Evolutionary conservation across 2,888 invertebrate species (phyloP).

Genomic region (Minunthozetes semirufus): DNA sequence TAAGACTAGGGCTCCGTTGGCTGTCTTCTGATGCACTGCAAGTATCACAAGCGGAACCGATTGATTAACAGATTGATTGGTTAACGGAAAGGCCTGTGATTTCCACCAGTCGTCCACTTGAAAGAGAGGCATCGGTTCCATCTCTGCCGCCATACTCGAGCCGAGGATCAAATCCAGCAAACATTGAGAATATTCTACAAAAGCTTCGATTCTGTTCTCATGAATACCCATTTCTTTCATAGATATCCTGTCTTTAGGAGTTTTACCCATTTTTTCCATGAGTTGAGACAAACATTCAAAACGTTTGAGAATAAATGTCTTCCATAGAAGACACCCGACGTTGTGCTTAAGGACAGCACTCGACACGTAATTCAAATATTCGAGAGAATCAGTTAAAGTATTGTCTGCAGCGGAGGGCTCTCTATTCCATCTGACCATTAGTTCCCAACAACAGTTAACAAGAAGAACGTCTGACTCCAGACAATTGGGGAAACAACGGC

Average conservation of each 20-base stretch:
- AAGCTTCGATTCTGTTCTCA: slow-evolving; percentile 36
- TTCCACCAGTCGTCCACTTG: slow-evolving; percentile 48
- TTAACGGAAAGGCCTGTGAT: not conserved
- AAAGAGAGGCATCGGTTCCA: slow-evolving; percentile 49
- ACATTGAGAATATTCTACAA: slow-evolving; percentile 24
- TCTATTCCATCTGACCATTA: slow-evolving; percentile 76
- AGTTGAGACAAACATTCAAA: slow-evolving; percentile 68
- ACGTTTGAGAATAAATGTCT: slow-evolving; percentile 71
- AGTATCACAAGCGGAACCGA: slow-evolving; percentile 62
- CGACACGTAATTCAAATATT: slow-evolving; percentile 30
- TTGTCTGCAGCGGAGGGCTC: slow-evolving; percentile 9
- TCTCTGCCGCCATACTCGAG: slow-evolving; percentile 44
- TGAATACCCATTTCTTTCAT: slow-evolving; percentile 34
- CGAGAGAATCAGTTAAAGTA: slow-evolving; percentile 17
- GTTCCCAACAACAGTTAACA: slow-evolving; percentile 86
- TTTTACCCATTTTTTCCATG: slow-evolving; percentile 58
- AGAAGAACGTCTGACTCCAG: slow-evolving; percentile 68
- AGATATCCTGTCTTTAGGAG: slow-evolving; percentile 36
- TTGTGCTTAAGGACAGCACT: slow-evolving; percentile 36
- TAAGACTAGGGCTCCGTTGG: slow-evolving; percentile 67
- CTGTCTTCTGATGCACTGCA: slow-evolving; percentile 66
- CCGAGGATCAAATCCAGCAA: slow-evolving; percentile 37
- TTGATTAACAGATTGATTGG: not conserved
- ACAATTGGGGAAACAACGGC: slow-evolving; percentile 75
- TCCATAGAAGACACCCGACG: slow-evolving; percentile 77